These are phyloP conservation scores for Campaea margaritaria DNA, from an alignment of 2,888 invertebrate genomes.

Conservation along the genomic window DNA sequence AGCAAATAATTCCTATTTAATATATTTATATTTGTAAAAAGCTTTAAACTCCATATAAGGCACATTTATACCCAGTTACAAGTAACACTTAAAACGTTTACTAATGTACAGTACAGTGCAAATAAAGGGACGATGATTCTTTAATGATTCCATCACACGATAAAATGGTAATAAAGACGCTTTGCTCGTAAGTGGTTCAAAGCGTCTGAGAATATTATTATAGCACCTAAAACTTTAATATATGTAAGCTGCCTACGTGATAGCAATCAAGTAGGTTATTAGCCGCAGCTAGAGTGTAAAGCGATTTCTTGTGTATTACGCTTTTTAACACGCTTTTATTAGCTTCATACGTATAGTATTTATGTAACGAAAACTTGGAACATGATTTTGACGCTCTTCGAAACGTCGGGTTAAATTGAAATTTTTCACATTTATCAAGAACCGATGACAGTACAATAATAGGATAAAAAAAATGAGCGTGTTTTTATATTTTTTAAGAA, in stretches of 20 bases:
- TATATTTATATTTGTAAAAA: background rate
- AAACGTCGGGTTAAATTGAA: too few species aligned
- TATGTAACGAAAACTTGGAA: too few species aligned
- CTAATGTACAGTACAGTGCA: conserved; percentile 33
- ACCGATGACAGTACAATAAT: too few species aligned
- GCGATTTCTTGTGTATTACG: background rate
- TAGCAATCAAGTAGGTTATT: conserved; percentile 28
- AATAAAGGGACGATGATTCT: conserved; percentile 17
- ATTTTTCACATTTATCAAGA: too few species aligned
- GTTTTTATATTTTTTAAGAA: too few species aligned
- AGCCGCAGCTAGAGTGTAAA: conserved; percentile 7
- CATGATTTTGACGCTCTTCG: too few species aligned
- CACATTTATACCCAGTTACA: conserved; percentile 11
- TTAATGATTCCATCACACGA: conserved; percentile 44
- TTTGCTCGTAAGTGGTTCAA: conserved; percentile 47
- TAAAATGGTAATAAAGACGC: conserved; percentile 58
- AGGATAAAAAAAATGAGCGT: too few species aligned
- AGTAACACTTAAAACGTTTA: conserved; percentile 39
- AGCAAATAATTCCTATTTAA: too few species aligned
- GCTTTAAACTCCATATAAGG: conserved; percentile 12
- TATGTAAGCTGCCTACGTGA: conserved; percentile 19
- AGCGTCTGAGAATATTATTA: conserved; percentile 38
- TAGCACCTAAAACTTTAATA: conserved; percentile 23
- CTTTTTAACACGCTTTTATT: too few species aligned
- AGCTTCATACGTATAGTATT: too few species aligned